Base-by-base conservation (phyloP, 2,888 invertebrate genomes). In the Melanchra persicariae region DNA sequence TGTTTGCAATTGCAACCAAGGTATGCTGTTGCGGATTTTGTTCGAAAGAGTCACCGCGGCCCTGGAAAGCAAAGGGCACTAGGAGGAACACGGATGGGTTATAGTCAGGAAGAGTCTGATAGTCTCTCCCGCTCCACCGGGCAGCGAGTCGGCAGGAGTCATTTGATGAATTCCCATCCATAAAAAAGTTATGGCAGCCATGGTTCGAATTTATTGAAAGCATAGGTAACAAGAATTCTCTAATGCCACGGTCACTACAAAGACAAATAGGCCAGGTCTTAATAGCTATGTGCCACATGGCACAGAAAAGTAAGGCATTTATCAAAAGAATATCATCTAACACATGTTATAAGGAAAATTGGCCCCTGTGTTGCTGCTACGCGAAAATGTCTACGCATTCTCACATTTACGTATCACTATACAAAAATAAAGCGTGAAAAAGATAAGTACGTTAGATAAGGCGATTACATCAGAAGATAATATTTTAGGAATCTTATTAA, bases 401-500 rank as follows among this genome's bases (percentile, higher is more conserved):
- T 60, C 47, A 59, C 37, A 60, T 60, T 70, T 65, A 61, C 40
- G 26, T 80, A 19, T n/a, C n/a, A n/a, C n/a, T n/a, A n/a, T 55
- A 62, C 19, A 8, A 45, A 68, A 55, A 58, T 47, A 54, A 51
- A 67, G 26, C 43, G n/a, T 34, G 61, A 47, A 54, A 61, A 74
- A 59, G 70, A 81, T 54, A 68, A 54, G 71, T 72, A 57, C n/a
- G 58, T 66, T 65, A 73, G 65, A 70, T 72, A 82, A 67, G 64
- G 73, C 75, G 69, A 54, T 74, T 70, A 58, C 52, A 73, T 67
- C 45, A 55, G 71, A 45, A 70, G 77, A 85, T 85, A 81, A 81
- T 70, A 83, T 77, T 77, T 78, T 69, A 65, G 65, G 51, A 74
- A 81, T 76, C 73, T 74, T 83, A 85, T 83, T 85, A 85, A 81